A percentile compares a stretch with the other conserved stretches of the same genome.
Conservation (phyloP, 2,888 invertebrate species). For the Notodonta dromedarius region DNA sequence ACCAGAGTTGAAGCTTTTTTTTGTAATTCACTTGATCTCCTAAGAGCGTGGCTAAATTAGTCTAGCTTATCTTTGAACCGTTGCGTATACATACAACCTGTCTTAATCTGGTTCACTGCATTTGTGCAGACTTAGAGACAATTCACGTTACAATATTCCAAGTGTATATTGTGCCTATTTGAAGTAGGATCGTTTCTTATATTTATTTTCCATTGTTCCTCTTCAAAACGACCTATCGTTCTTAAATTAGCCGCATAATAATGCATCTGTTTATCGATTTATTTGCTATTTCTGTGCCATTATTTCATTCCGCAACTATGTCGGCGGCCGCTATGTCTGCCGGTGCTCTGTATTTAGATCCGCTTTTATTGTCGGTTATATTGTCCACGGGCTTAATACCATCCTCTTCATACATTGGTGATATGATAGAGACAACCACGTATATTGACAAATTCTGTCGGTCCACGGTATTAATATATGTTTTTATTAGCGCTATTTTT, state of each 20-base stretch:
- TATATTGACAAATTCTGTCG: background rate
- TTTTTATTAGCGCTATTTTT: too few species aligned
- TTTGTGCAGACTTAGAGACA: background rate
- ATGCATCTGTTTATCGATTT: slow-evolving; percentile 5
- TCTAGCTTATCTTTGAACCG: background rate
- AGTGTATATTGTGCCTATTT: background rate
- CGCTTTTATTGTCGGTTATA: background rate
- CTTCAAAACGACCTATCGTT: background rate
- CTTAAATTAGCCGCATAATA: background rate
- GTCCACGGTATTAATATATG: too few species aligned
- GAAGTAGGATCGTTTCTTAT: too few species aligned
- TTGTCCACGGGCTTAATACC: background rate
- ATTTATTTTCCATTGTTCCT: background rate
- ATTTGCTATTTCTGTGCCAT: slow-evolving; percentile 6
- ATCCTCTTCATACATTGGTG: background rate
- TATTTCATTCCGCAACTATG: slow-evolving; percentile 21
- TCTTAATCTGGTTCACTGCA: too few species aligned
- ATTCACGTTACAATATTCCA: background rate
- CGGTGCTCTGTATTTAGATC: slow-evolving; percentile 28
- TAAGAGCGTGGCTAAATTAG: background rate
- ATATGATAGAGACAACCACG: background rate
- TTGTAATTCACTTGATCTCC: background rate
- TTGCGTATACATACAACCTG: background rate
- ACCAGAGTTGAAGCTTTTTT: background rate
- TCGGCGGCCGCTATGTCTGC: slow-evolving; percentile 27